Percentiles rank a stretch among this genome's conserved stretches.
Conservation (phyloP, 1,140 invertebrate genomes). For the Cotesia glomerata region DNA sequence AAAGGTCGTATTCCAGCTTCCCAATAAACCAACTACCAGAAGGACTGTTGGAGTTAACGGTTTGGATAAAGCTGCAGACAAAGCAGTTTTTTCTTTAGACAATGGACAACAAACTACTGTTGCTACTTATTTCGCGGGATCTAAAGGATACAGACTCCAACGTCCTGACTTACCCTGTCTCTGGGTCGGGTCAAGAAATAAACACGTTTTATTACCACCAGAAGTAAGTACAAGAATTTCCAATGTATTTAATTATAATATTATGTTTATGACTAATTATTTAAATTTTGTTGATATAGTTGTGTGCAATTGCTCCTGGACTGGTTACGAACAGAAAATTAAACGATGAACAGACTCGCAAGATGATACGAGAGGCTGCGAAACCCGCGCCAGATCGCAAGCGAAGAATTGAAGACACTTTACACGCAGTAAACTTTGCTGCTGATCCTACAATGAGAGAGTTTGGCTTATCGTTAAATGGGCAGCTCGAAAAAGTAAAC, state of each 20-base stretch:
- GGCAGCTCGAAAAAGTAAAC: constrained; percentile 64
- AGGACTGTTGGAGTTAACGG: constrained; percentile 64
- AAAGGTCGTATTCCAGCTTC: constrained; percentile 63
- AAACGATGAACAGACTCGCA: constrained; percentile 66
- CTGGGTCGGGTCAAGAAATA: constrained; percentile 60
- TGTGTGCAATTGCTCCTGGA: constrained; percentile 67
- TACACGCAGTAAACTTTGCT: constrained; percentile 62
- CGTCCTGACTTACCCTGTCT: constrained; percentile 69
- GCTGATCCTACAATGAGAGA: constrained; percentile 60
- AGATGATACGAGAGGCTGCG: constrained; percentile 72
- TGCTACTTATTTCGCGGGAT: constrained; percentile 60
- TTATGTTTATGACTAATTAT: constrained; percentile 16
- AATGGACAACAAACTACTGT: constrained; percentile 57
- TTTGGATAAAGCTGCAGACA: constrained; percentile 50
- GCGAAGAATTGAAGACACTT: constrained; percentile 68
- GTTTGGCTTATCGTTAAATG: constrained; percentile 67
- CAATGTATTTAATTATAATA: neutral
- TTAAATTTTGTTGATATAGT: constrained; percentile 40
- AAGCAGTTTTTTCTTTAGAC: constrained; percentile 54
- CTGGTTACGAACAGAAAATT: constrained; percentile 68
- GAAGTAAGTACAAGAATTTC: constrained; percentile 38
- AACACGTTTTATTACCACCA: constrained; percentile 48
- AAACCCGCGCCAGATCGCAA: constrained; percentile 67
- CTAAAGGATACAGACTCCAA: constrained; percentile 60
- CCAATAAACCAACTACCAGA: constrained; percentile 50